Conservation (phyloP, 1,140 invertebrate species). For the Medauroidea extradentata region DNA sequence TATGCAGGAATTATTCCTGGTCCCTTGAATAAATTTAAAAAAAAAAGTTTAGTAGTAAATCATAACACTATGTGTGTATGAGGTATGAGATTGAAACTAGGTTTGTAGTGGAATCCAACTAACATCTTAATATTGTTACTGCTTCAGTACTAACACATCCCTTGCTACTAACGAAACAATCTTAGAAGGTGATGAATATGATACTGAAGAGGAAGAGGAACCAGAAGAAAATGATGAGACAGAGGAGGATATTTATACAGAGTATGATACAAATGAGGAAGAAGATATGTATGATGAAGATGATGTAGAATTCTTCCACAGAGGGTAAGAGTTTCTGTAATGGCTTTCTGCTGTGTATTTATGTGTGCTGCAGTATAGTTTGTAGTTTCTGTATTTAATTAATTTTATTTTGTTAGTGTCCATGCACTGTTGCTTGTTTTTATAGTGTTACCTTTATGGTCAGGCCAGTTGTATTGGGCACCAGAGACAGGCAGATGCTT, state of each 20-base stretch:
- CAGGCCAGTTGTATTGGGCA: no score
- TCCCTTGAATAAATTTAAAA: no score
- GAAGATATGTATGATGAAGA: slow-evolving; percentile 29
- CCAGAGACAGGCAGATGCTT: no score
- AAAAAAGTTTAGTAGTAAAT: no score
- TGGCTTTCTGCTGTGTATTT: slow-evolving; percentile 3
- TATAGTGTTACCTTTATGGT: no score
- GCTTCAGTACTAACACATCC: slow-evolving; percentile 21
- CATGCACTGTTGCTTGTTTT: no score
- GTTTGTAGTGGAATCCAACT: slow-evolving; percentile 8
- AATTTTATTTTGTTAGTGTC: no score
- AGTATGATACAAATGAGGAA: slow-evolving; percentile 30
- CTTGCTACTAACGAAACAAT: slow-evolving; percentile 12
- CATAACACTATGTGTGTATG: no score
- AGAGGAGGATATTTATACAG: slow-evolving; percentile 23
- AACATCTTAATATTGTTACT: slow-evolving; percentile 9
- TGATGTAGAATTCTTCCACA: slow-evolving; percentile 19
- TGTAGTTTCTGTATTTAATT: no score
- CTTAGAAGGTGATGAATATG: slow-evolving; percentile 11
- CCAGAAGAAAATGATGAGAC: slow-evolving; percentile 29
- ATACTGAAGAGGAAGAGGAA: slow-evolving; percentile 21
- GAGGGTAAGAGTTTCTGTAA: slow-evolving; percentile 8
- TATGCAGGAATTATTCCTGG: no score
- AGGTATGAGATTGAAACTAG: slow-evolving; percentile 1
- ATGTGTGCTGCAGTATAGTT: no score